Percentiles rank a stretch among this genome's conserved stretches.
Conservation (phyloP, 1,140 invertebrate species). For the Chymomyza costata region DNA sequence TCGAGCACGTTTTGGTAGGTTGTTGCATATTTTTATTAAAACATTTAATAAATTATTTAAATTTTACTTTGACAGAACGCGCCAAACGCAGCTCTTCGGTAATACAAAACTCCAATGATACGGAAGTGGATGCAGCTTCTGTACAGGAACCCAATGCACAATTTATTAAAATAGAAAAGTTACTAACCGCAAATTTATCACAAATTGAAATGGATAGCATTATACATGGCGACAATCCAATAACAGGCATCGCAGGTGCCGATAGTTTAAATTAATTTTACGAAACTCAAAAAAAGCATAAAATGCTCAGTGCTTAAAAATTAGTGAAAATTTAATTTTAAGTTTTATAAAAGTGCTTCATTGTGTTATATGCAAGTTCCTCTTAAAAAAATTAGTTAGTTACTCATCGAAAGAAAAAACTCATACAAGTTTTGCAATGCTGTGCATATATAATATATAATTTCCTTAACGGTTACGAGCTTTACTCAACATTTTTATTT, state of each 20-base stretch:
- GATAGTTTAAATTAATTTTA: conserved; percentile 31
- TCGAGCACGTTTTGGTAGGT: conserved; percentile 76
- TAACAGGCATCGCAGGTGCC: conserved; percentile 55
- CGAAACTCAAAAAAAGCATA: conserved; percentile 10
- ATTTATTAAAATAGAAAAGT: conserved; percentile 62
- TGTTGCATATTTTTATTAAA: background rate
- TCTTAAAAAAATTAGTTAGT: conserved; percentile 47
- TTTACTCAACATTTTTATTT: too few species aligned
- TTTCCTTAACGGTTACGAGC: conserved; percentile 46
- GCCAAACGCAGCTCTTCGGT: conserved; percentile 45
- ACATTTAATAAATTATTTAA: background rate
- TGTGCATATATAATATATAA: conserved; percentile 23
- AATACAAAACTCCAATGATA: conserved; percentile 19
- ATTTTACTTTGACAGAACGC: conserved; percentile 29
- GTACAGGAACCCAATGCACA: conserved; percentile 55
- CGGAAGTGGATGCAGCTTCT: conserved; percentile 51
- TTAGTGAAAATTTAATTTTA: conserved; percentile 17
- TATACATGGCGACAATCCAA: conserved; percentile 54
- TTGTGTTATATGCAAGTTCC: conserved; percentile 55
- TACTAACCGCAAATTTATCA: conserved; percentile 50
- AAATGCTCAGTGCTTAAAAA: conserved; percentile 28
- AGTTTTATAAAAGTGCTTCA: conserved; percentile 28
- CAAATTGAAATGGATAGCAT: conserved; percentile 68
- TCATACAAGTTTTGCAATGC: too few species aligned
- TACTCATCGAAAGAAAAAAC: too few species aligned